phyloP scores from a whole-genome alignment of 2,797 vertebrate genomes.

The Heterohyrax brucei region DNA sequence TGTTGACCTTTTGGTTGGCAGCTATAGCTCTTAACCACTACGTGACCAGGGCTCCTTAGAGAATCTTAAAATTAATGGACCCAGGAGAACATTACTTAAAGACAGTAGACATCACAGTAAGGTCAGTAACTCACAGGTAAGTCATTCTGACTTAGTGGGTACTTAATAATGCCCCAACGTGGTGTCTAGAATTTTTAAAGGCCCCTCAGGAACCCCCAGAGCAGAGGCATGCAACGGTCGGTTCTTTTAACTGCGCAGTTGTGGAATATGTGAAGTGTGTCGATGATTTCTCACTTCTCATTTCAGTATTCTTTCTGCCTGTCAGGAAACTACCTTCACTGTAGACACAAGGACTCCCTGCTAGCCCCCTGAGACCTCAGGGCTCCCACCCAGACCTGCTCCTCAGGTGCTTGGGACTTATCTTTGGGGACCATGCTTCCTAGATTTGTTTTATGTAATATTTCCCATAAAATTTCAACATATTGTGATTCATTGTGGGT shows the following conservation, averaged over 20 bases:
- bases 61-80: neutral
- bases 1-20: no score
- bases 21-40: no score
- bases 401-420: neutral
- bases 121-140: neutral
- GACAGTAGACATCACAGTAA: neutral
- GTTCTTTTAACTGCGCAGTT: slow-evolving; percentile 65
- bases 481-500: neutral
- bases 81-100: neutral
- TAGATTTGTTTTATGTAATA: slow-evolving; percentile 6
- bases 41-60: neutral
- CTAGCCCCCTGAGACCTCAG: neutral
- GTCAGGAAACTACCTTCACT: slow-evolving; percentile 29
- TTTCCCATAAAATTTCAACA: slow-evolving; percentile 50
- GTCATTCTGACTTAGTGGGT: neutral
- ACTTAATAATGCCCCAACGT: neutral
- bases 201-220: slow-evolving; percentile 56
- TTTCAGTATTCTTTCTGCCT: slow-evolving; percentile 34
- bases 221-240: neutral
- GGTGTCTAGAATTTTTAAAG: slow-evolving; percentile 50
- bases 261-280: slow-evolving; percentile 66
- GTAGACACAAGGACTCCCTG: neutral
- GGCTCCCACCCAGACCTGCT: neutral
- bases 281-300: slow-evolving; percentile 71
- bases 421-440: neutral